These are phyloP conservation scores for Gymnarchus niloticus DNA, from an alignment of 2,113 vertebrate species.

Conservation along the genomic window DNA sequence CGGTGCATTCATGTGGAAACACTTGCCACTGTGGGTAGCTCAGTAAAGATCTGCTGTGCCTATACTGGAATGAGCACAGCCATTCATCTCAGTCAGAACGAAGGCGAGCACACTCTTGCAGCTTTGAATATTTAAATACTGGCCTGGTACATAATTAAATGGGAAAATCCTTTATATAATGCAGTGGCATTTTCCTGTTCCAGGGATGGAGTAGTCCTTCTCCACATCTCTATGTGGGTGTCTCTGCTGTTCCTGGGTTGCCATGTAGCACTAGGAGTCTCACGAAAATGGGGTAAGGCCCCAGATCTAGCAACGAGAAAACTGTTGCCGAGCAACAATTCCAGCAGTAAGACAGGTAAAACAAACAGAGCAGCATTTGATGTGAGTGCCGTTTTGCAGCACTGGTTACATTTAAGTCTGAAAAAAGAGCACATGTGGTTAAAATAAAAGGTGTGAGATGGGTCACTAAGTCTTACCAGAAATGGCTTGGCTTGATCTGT, in stretches of 20 bases:
- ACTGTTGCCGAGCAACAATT: slow-evolving; percentile 65
- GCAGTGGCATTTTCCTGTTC: not conserved
- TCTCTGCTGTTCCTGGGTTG: not conserved
- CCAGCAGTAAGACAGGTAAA: slow-evolving; percentile 56
- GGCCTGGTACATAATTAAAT: slow-evolving; percentile 19
- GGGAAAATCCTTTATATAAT: slow-evolving; percentile 7
- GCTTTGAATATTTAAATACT: slow-evolving; percentile 27
- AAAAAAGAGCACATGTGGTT: not conserved
- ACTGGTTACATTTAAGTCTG: slow-evolving; percentile 10
- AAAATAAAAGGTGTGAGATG: not conserved
- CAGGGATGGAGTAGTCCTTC: not conserved
- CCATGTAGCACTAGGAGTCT: not conserved
- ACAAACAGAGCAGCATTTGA: slow-evolving; percentile 57
- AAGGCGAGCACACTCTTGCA: not conserved
- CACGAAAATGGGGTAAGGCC: not conserved
- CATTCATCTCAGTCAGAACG: not conserved
- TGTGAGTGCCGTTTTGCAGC: slow-evolving; percentile 49
- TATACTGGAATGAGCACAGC: not conserved
- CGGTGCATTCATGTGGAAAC: not conserved
- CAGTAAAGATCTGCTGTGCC: not conserved
- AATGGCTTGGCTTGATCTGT: not conserved
- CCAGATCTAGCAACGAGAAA: not conserved
- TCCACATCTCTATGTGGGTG: not conserved
- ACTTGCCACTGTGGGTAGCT: not conserved
- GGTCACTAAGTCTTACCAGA: not conserved